These are phyloP conservation scores for Biston betularia DNA, from an alignment of 2,888 invertebrate genomes.

Conservation along the genomic window DNA sequence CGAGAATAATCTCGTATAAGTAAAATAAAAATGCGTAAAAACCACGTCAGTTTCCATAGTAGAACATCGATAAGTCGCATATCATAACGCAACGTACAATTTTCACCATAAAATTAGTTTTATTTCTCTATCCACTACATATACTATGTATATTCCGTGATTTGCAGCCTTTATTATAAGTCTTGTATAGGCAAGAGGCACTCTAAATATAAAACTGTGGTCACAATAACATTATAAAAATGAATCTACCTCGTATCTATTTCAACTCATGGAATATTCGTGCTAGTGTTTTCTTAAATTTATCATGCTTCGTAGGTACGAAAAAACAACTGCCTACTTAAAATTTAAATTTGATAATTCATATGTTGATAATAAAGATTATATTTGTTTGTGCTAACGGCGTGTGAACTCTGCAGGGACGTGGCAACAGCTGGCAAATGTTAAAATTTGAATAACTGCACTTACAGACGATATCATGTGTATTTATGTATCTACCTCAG, in stretches of 20 bases:
- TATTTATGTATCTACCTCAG: not conserved
- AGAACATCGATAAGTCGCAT: conserved; percentile 70
- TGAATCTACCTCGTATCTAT: conserved; percentile 79
- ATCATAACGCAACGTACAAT: conserved; percentile 87
- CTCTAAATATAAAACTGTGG: conserved; percentile 88
- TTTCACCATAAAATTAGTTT: conserved; percentile 85
- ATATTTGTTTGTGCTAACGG: conserved; percentile 79
- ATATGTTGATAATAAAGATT: conserved; percentile 50
- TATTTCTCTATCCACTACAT: conserved; percentile 81
- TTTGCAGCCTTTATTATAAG: conserved; percentile 87
- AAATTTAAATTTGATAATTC: conserved; percentile 56
- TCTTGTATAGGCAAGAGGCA: conserved; percentile 88
- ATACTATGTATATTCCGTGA: conserved; percentile 85
- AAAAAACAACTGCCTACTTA: conserved; percentile 61
- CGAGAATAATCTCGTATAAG: no score
- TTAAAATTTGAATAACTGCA: conserved; percentile 87
- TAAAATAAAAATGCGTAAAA: no score
- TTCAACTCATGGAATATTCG: conserved; percentile 77
- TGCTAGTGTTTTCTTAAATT: conserved; percentile 76
- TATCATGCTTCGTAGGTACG: conserved; percentile 74
- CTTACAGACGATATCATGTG: conserved; percentile 54
- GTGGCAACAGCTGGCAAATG: conserved; percentile 79
- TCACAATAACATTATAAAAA: conserved; percentile 84
- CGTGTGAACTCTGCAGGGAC: conserved; percentile 79
- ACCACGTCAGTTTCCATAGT: conserved; percentile 22